Conservation (phyloP, 2,888 invertebrate genomes). For the Callyntrura sp. region DNA sequence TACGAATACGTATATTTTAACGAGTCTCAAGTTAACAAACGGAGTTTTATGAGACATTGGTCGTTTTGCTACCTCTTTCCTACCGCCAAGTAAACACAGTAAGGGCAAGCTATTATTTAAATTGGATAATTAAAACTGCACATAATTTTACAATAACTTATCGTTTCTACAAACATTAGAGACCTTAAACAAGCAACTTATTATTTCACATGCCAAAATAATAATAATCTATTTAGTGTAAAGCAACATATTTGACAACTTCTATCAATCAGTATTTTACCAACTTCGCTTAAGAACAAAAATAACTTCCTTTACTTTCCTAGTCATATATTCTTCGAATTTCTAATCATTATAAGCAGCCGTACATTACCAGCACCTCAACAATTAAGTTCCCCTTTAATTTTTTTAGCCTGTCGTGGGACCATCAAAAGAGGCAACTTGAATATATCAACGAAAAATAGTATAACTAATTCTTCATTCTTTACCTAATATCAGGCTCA, state of each 20-base stretch:
- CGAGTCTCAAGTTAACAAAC: conserved; percentile 25
- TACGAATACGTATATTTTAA: conserved; percentile 17
- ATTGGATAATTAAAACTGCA: background rate
- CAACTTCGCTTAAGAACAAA: background rate
- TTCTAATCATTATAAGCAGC: background rate
- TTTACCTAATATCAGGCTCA: background rate
- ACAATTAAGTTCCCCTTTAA: too few species aligned
- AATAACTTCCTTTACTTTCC: background rate
- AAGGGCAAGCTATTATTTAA: background rate
- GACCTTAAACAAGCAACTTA: background rate
- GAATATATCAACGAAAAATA: background rate
- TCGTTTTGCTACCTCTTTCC: background rate
- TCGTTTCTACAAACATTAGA: background rate
- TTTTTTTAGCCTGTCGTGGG: too few species aligned
- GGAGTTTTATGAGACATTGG: conserved; percentile 1
- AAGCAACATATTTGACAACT: background rate
- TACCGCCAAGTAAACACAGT: background rate
- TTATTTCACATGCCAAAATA: background rate
- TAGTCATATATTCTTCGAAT: background rate
- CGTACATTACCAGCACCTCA: conserved; percentile 1
- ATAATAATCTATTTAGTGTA: background rate
- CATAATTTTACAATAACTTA: background rate
- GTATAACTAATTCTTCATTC: background rate
- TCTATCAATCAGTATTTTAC: background rate
- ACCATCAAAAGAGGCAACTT: background rate